These are phyloP conservation scores for Xanthorhoe designata DNA, from an alignment of 2,888 invertebrate species.

Conservation along the genomic window DNA sequence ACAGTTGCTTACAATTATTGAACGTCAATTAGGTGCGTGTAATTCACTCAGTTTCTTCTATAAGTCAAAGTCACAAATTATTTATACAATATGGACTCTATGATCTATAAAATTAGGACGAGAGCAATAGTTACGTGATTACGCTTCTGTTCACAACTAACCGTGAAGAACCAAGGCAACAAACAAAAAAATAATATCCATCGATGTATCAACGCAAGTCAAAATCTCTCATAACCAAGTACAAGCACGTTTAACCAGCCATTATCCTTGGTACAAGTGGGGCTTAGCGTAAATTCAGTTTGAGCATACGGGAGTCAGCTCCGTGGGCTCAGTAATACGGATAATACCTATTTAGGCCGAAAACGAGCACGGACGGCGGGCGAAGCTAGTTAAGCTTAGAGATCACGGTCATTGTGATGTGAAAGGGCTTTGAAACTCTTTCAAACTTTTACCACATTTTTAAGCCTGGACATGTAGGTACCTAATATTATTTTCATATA, in stretches of 20 bases:
- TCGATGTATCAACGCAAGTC: neutral
- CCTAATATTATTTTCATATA: too few relatives aligned
- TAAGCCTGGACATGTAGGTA: too few relatives aligned
- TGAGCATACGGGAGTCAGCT: neutral
- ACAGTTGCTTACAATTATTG: too few relatives aligned
- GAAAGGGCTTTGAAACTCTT: neutral
- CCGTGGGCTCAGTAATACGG: slow-evolving; percentile 11
- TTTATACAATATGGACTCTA: too few relatives aligned
- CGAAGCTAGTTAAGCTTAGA: slow-evolving; percentile 11
- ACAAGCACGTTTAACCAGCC: neutral
- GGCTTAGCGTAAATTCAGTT: slow-evolving; percentile 11
- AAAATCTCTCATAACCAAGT: neutral
- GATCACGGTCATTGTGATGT: neutral
- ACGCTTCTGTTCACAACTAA: too few relatives aligned
- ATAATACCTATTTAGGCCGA: slow-evolving; percentile 20
- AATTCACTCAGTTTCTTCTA: too few relatives aligned
- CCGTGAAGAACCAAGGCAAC: too few relatives aligned
- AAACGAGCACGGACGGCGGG: slow-evolving; percentile 13
- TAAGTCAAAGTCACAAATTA: too few relatives aligned
- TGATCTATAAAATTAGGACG: too few relatives aligned
- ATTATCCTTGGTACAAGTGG: slow-evolving; percentile 2
- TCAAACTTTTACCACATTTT: neutral
- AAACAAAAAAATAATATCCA: too few relatives aligned
- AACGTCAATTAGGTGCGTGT: too few relatives aligned
- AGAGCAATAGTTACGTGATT: too few relatives aligned